Evolutionary conservation across 2,113 vertebrate species (phyloP).

Genomic region (Alligator mississippiensis): DNA sequence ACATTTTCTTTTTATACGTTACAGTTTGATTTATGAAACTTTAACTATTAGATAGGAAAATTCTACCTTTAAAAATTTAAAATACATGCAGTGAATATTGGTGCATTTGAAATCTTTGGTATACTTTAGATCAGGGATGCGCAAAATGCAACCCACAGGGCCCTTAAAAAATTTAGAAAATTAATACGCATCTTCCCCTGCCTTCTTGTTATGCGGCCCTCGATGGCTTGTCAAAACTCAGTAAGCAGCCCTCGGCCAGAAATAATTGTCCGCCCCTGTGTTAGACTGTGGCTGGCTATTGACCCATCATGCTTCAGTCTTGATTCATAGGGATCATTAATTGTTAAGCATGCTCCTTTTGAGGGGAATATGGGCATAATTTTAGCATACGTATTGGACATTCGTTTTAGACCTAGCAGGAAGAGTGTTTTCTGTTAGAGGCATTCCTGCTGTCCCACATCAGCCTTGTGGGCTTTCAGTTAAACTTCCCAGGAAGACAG

Average conservation of each 20-base stretch:
- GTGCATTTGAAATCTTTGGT: neutral
- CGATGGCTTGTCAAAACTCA: too few species aligned
- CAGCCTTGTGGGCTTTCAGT: slow-evolving; percentile 60
- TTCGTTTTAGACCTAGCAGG: slow-evolving; percentile 49
- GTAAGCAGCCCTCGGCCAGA: too few species aligned
- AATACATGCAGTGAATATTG: neutral
- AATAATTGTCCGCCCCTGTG: too few species aligned
- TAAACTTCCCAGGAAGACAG: slow-evolving; percentile 70
- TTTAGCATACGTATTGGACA: slow-evolving; percentile 33
- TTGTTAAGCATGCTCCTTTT: neutral
- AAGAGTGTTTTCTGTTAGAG: slow-evolving; percentile 62
- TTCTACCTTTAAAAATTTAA: neutral
- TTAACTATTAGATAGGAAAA: neutral
- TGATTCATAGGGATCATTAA: neutral
- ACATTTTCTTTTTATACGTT: neutral
- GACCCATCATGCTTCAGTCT: neutral
- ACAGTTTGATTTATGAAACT: neutral
- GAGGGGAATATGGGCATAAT: neutral
- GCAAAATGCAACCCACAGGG: too few species aligned
- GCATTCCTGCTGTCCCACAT: slow-evolving; percentile 74
- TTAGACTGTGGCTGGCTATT: neutral
- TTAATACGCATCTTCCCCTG: too few species aligned
- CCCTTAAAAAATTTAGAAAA: too few species aligned
- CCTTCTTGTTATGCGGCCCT: too few species aligned
- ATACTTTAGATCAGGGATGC: too few species aligned